Base-by-base conservation (phyloP, 2,888 invertebrate species). In the Lasioglossum leucozonium region DNA sequence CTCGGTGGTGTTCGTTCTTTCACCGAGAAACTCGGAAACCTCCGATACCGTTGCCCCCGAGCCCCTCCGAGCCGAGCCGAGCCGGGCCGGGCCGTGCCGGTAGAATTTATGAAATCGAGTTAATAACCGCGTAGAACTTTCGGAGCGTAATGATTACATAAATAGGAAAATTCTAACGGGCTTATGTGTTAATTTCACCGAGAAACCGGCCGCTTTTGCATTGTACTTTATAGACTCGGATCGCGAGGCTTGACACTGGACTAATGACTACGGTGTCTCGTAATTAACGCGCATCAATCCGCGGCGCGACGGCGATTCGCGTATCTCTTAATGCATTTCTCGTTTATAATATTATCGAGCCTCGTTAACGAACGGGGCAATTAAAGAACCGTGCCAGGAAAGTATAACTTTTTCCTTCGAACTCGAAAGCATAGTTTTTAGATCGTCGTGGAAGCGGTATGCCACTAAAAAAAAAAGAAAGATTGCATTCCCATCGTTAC, bases 271-370 rank as follows among this genome's bases (percentile, higher is more conserved):
- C n/a, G 22, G 51, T 51, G 22, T 51, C 26, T 8, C 37, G 67
- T n/a, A 73, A 79, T 80, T 79, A 82, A 79, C 73, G 37, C 37
- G 34, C 67, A 73, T 55, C 80, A 67, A 72, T 82, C 67, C 79
- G 42, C 30, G 44, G 37, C n/a, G 69, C 58, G 77, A 37, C 22
- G 22, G 71, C 58, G 13, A 22, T 58, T 71, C 58, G 26, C 58
- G 26, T 62, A 22, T 58, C 37, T 71, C 26, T 77, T 58, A 40
- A 62, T 47, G 58, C 18, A 13, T 65, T 77, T 55, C 77, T 77
- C 37, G 34, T 30, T 65, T 58, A 18, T 16, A 37, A 30, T 44
- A 26, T 37, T 30, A 26, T 73, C 69, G 80, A n/a, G 62, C n/a
- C 47, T 71, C 58, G 69, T 74, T 79, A 74, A 22, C 6, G 51